Base-by-base conservation (phyloP, 2,888 invertebrate genomes). In the Parnassius glacialis region DNA sequence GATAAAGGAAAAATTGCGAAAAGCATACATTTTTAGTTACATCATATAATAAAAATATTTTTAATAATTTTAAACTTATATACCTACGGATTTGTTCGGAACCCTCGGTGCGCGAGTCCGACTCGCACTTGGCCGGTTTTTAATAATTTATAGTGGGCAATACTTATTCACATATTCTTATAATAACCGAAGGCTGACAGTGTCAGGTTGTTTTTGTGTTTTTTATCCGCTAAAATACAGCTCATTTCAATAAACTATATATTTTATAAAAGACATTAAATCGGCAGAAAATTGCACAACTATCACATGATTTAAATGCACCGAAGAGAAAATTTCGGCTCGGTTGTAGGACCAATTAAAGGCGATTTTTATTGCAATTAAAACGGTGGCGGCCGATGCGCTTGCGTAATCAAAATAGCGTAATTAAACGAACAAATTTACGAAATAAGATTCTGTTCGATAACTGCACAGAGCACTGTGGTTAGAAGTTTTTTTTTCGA, bases 381-480 rank as follows among this genome's bases (percentile, higher is more conserved):
- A 85, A 85, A 83, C 84, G 79, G 85, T 83, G 83, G 83, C 83
- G 65, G 47, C 45, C 57, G 64, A 74, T 73, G 74, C 73, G 68
- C 73, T 87, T 85, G 76, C 76, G 76, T 73, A 83, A 89, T 71
- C 71, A 64, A 61, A 67, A 67, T 65, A 65, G 62, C 65, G 78
- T 77, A 83, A 84, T 86, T 85, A 86, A 16, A 81, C 76, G 67
- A 72, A 77, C 80, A 76, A 83, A 83, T 85, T 86, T 16, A 16
- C 16, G 16, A 16, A 16, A 16, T 16, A 16, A 1, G 16, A 16
- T 16, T 1, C 16, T 16, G 16, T 16, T 16, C 16, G 16, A 16
- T 16, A 16, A 16, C 16, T 16, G 16, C 16, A 16, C 16, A 16
- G 16, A 16, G 16, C 16, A 16, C 16, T 16, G 16, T 16, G 16